Evolutionary conservation across 2,113 vertebrate genomes (phyloP), one percentile per base, ranked within the genome.

Genomic region (Gallinago jamesoni): DNA sequence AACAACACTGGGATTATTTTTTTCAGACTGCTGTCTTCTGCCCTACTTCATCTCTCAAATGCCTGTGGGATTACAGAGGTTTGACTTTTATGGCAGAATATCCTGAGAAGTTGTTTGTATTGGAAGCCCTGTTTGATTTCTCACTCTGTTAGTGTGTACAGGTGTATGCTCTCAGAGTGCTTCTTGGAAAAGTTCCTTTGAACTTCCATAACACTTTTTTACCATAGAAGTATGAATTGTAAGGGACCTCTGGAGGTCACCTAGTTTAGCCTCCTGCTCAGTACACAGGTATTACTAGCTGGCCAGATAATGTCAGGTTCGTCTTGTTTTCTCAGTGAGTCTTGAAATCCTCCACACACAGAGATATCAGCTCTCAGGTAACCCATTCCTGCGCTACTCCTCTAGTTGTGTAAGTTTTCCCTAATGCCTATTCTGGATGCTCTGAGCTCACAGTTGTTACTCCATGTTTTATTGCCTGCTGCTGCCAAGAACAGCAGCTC

Each of bases 121-220:
- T 79, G 86, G 83, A 79, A 90, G 24, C 31, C 43, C 33, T 59
- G 60, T 89, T 87, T 89, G 91, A 80, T 89, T 96, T 96, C 67
- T 94, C n/a, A 31, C 72, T 85, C 75, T 83, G 33, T 85, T 56
- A 62, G 19, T 70, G 59, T 77, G 23, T 80, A 39, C 56, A 79
- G 0, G 3, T 47, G 24, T 62, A 48, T 14, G 5, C 1, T 81
- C 39, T 84, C 62, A 35, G 45, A 93, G 50, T 30, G 21, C 47
- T 92, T 43, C 76, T 90, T 52, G 84, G 66, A 72, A 89, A 89
- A 81, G 56, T 56, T 91, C 52, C 52, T 90, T 92, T 93, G 91
- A 94, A 84, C 52, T 86, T 80, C 47, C n/a, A 4, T 17, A 55
- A 39, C 23, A 56, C 13, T 57, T 90, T 92, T 84, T 77, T 73